Evolutionary conservation across 2,888 invertebrate genomes (phyloP).

Genomic region (Rhodophaea formosa): DNA sequence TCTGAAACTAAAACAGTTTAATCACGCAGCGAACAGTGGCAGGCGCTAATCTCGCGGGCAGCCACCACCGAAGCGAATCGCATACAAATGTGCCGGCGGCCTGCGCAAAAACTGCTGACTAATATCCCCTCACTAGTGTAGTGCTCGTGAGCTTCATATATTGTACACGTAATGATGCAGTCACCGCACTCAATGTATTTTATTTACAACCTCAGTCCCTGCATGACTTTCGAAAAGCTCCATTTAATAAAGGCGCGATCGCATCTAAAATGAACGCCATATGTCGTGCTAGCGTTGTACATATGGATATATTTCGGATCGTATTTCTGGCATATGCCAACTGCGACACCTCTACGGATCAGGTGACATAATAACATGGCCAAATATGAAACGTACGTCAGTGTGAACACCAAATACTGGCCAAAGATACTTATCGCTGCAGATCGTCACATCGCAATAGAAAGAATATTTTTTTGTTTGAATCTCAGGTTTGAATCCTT

Average conservation of each 20-base stretch:
- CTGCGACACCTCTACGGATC: conserved; percentile 58
- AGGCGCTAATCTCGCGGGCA: conserved; percentile 69
- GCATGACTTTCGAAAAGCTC: conserved; percentile 34
- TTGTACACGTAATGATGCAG: conserved; percentile 62
- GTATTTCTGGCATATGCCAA: conserved; percentile 65
- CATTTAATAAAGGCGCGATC: conserved; percentile 8
- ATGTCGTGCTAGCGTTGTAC: conserved; percentile 13
- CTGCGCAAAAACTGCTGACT: conserved; percentile 72
- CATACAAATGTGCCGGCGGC: conserved; percentile 70
- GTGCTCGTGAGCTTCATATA: conserved; percentile 51
- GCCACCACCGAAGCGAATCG: conserved; percentile 68
- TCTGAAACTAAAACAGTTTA: conserved; percentile 65
- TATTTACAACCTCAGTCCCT: conserved; percentile 54
- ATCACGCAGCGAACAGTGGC: conserved; percentile 60
- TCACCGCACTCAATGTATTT: conserved; percentile 58
- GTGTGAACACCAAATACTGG: background rate
- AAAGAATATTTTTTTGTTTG: background rate
- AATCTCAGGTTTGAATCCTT: background rate
- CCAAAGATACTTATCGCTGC: background rate
- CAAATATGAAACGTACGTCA: conserved; percentile 26
- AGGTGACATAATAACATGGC: conserved; percentile 48
- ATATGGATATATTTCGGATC: conserved; percentile 40
- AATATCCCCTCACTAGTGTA: conserved; percentile 62
- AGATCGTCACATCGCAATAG: background rate
- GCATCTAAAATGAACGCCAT: conserved; percentile 6